Conservation (phyloP, 2,888 invertebrate species). For the Calephelis perditalis region DNA sequence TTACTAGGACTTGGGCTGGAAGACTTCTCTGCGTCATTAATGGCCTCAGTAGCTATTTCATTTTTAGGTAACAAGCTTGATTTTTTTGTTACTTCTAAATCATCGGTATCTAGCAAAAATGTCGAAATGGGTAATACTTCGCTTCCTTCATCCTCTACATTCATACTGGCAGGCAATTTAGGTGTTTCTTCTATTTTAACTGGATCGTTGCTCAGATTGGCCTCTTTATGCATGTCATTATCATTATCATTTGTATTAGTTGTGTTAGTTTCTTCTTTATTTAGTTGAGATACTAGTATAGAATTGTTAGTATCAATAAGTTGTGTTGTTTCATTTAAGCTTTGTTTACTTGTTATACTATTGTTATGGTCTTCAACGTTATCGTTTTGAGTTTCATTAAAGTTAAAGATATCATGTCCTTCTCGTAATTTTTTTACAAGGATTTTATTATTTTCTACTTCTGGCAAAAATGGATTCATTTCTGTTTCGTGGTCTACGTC, state of each 20-base stretch:
- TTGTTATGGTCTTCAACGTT: constrained; percentile 49
- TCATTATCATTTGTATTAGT: background rate
- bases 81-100: constrained; percentile 45
- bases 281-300: constrained; percentile 7
- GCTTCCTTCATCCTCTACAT: constrained; percentile 20
- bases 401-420: constrained; percentile 63
- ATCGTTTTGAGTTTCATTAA: constrained; percentile 67
- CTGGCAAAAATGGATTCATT: constrained; percentile 83
- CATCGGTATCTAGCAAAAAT: constrained; percentile 64
- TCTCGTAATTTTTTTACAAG: constrained; percentile 79
- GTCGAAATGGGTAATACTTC: constrained; percentile 46
- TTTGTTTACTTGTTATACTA: constrained; percentile 23
- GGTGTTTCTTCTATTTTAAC: constrained; percentile 17
- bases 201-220: background rate
- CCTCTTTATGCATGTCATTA: background rate
- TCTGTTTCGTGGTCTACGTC: constrained; percentile 71
- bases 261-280: constrained; percentile 1
- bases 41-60: constrained; percentile 30
- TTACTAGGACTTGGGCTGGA: constrained; percentile 23
- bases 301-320: constrained; percentile 16
- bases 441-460: constrained; percentile 79
- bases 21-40: constrained; percentile 22
- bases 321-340: constrained; percentile 14
- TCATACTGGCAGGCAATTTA: constrained; percentile 13
- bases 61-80: constrained; percentile 28